Percentiles rank a stretch among this genome's conserved stretches.
These are phyloP conservation scores for Cosmia pyralina DNA, from an alignment of 2,888 invertebrate species.

Conservation along the genomic window DNA sequence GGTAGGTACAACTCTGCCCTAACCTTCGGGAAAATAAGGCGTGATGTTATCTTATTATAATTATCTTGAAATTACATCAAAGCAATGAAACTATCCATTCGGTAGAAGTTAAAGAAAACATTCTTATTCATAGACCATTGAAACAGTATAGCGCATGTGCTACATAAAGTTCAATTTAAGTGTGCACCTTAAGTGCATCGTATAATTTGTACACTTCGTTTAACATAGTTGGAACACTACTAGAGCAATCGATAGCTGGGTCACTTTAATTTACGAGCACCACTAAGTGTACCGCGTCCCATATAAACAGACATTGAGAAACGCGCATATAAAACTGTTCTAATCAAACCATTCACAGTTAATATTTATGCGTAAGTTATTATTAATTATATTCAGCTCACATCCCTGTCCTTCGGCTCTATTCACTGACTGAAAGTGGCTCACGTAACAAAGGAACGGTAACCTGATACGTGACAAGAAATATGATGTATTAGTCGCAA, in stretches of 20 bases:
- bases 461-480: slow-evolving; percentile 88
- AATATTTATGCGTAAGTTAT: slow-evolving; percentile 80
- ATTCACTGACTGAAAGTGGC: slow-evolving; percentile 88
- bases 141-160: background rate
- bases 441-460: slow-evolving; percentile 89
- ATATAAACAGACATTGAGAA: slow-evolving; percentile 49
- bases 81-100: slow-evolving; percentile 18
- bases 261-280: slow-evolving; percentile 51
- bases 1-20: too few species aligned
- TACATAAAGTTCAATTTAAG: slow-evolving; percentile 12
- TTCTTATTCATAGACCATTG: slow-evolving; percentile 15
- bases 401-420: slow-evolving; percentile 82
- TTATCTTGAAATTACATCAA: slow-evolving; percentile 7
- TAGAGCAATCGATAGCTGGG: slow-evolving; percentile 44
- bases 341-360: slow-evolving; percentile 70
- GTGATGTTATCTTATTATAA: slow-evolving; percentile 35
- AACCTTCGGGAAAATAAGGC: too few species aligned
- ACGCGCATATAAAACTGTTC: slow-evolving; percentile 46
- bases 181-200: slow-evolving; percentile 40
- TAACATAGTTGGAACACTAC: slow-evolving; percentile 14
- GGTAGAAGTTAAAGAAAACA: background rate
- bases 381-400: slow-evolving; percentile 88
- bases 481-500: slow-evolving; percentile 84
- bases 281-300: slow-evolving; percentile 42
- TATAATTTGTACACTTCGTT: slow-evolving; percentile 35